Evolutionary conservation across 2,888 invertebrate species (phyloP), one percentile per base, ranked within the genome.

Genomic region (Lordiphosa fenestrarum): DNA sequence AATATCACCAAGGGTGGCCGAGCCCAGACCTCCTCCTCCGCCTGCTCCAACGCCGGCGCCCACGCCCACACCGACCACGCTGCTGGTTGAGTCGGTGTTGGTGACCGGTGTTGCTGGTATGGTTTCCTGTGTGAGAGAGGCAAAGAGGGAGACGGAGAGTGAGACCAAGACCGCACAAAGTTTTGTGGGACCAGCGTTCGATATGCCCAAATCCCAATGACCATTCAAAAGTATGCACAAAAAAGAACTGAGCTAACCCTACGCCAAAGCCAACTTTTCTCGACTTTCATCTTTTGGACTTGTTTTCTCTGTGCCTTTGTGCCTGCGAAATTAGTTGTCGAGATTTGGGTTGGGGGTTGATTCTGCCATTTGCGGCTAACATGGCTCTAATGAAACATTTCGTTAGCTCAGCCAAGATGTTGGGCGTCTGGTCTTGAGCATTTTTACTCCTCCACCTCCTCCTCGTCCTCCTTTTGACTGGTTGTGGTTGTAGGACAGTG

Each of bases 101-200:
- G 86, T 76, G 56, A 84, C 69, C 56, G 88, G 81, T 72, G 85
- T 75, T 83, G 85, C 84, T 66, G 86, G 86, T 61, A 88, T 83
- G 71, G 87, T 87, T 84, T 88, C 88, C 86, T 88, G 41, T 88
- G 41, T 33, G 66, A 71, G 23, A 13, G 33, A 37, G 4, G 19
- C 3, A 38, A 7, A 15, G 21, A 1, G 19, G 35, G 19, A 42
- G 25, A 33, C 30, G 5, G 21, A 38, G 36, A n/a, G 42, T 53
- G 12, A 52, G 47, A 12, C 42, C 54, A 51, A 61, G 72, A 82
- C 81, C 81, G 50, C 81, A 85, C 50, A 84, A 82, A 82, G 52
- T 85, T 84, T 67, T 67, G 63, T 5, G 42, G 65, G 84, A 62
- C 65, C 67, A 54, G 44, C 44, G 64, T 85, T 81, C 86, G 71